Conservation (phyloP, 2,113 vertebrate genomes). For the Chlorodrepanis virens region DNA sequence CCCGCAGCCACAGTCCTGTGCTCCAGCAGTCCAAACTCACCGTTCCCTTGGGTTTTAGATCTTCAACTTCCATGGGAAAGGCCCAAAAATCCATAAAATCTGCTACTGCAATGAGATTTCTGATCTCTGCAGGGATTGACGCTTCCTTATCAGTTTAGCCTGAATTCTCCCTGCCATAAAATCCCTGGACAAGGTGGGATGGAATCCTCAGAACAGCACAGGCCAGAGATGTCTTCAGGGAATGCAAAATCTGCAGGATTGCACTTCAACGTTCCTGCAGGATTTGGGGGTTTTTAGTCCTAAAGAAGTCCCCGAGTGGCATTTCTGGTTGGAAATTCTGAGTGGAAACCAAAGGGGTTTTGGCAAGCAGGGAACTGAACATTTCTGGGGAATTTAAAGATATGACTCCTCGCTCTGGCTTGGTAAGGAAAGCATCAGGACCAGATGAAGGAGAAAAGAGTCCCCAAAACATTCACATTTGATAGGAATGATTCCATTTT, state of each 20-base stretch:
- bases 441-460: background rate
- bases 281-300: background rate
- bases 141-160: background rate
- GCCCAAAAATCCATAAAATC: background rate
- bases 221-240: background rate
- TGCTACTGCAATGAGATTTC: background rate
- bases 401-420: background rate
- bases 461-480: background rate
- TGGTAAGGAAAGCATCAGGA: background rate
- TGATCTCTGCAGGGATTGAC: background rate
- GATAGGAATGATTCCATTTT: background rate
- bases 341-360: background rate
- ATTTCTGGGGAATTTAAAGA: background rate
- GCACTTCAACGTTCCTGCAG: background rate
- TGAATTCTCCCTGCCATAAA: background rate
- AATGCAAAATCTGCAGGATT: background rate
- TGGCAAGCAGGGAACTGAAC: background rate
- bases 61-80: accelerated
- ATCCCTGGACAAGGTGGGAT: background rate
- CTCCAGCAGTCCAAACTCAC: accelerated
- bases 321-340: background rate
- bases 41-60: background rate
- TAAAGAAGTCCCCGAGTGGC: background rate
- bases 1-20: background rate
- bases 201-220: background rate